Evolutionary conservation across 2,888 invertebrate species (phyloP).

Genomic region (Ectemnius cavifrons): DNA sequence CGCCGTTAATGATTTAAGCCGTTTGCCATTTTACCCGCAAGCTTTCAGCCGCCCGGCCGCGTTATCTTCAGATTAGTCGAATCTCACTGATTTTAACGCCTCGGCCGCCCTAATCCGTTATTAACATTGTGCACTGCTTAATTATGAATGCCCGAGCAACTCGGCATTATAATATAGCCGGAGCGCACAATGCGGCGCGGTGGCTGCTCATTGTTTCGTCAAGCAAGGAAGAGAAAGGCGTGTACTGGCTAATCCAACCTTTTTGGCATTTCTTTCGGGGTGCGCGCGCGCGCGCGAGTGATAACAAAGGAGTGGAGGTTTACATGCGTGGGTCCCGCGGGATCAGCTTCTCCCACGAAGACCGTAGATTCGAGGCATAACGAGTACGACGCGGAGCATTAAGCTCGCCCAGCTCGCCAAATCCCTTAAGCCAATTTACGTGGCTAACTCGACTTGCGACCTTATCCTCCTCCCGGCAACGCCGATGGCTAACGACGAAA

Average conservation of each 20-base stretch:
- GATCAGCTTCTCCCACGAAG: constrained; percentile 31
- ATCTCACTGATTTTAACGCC: not conserved
- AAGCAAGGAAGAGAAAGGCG: not conserved
- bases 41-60: constrained; percentile 15
- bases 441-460: constrained; percentile 64
- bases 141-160: not conserved
- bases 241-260: constrained; percentile 18
- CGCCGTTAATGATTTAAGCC: constrained; percentile 57
- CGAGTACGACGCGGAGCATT: constrained; percentile 63
- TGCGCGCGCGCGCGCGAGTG: no score
- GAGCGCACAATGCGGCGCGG: not conserved
- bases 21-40: constrained; percentile 41
- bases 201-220: not conserved
- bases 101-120: constrained; percentile 1
- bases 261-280: constrained; percentile 17
- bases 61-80: not conserved
- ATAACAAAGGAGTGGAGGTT: constrained; percentile 32
- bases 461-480: constrained; percentile 44
- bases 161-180: not conserved
- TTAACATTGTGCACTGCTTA: not conserved
- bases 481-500: constrained; percentile 52
- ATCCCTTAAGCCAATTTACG: constrained; percentile 77
- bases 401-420: constrained; percentile 63
- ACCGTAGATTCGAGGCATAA: constrained; percentile 48
- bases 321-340: constrained; percentile 15